Percentiles rank a stretch among this genome's conserved stretches.
Evolutionary conservation across 2,797 vertebrate genomes (phyloP).

Genomic region (Sardinella longiceps): DNA sequence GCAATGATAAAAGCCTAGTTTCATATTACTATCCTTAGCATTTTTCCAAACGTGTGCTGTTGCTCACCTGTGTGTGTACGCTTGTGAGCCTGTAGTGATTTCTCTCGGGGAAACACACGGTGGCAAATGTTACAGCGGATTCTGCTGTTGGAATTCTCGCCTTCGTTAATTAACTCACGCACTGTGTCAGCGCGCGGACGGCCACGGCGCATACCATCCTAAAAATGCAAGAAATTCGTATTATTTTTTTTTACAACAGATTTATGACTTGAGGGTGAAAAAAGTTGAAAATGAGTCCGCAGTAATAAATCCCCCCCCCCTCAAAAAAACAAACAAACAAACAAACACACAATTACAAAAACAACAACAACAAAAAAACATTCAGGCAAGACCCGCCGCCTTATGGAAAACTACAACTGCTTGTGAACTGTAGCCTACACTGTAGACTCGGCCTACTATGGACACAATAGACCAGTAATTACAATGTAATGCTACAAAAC

Average conservation of each 20-base stretch:
- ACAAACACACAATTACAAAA: no score
- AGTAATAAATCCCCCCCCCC: background rate
- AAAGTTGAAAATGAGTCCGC: background rate
- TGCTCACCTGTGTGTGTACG: conserved; percentile 92
- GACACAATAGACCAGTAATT: background rate
- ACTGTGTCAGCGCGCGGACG: conserved; percentile 94
- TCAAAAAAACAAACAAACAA: no score
- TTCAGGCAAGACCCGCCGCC: no score
- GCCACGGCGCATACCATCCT: conserved; percentile 90
- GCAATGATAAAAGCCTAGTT: no score
- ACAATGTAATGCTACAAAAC: background rate
- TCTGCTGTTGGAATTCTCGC: conserved; percentile 92
- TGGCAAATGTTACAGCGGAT: conserved; percentile 98
- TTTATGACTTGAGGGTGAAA: background rate
- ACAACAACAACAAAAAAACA: no score
- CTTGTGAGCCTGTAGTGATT: conserved; percentile 96
- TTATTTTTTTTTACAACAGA: no score
- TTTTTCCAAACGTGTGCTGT: background rate
- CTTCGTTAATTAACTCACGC: conserved; percentile 91
- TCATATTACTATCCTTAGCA: no score
- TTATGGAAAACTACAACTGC: background rate
- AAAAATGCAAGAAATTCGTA: background rate
- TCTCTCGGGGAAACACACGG: conserved; percentile 94
- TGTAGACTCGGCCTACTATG: background rate
- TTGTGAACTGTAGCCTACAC: no score